phyloP scores from a whole-genome alignment of 2,113 vertebrate species.

The Grammomys surdaster region DNA sequence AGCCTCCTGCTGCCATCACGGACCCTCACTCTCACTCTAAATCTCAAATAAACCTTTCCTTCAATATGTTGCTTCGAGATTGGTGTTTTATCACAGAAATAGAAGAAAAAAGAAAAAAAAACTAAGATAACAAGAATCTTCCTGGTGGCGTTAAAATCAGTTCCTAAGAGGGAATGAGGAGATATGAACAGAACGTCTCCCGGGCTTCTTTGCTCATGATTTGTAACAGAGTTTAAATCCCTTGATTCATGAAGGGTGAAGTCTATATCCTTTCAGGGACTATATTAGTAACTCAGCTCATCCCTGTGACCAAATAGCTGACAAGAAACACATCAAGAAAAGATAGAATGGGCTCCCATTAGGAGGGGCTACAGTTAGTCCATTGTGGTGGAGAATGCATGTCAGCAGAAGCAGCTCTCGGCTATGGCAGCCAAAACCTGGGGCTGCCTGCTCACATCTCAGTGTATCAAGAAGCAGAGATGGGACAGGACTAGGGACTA shows the following conservation, averaged over 20 bases:
- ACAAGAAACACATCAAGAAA: background rate
- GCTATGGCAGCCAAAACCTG: background rate
- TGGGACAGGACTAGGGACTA: background rate
- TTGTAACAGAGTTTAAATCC: background rate
- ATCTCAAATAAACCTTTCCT: background rate
- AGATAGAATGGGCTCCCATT: background rate
- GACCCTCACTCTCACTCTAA: background rate
- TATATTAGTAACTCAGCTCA: background rate
- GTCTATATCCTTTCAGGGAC: background rate
- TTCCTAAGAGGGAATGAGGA: background rate
- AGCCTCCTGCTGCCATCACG: fast-evolving
- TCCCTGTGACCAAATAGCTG: background rate
- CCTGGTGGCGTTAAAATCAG: background rate
- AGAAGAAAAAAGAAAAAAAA: background rate
- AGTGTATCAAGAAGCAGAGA: background rate
- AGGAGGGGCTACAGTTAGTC: background rate
- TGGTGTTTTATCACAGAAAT: background rate
- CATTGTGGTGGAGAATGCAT: background rate
- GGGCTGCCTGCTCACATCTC: background rate
- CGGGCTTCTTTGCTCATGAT: background rate
- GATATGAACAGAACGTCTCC: background rate
- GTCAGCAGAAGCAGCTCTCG: background rate
- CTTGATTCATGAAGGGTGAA: background rate
- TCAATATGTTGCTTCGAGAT: background rate
- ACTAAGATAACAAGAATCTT: background rate